Evolutionary conservation across 2,888 invertebrate species (phyloP), one percentile per base, ranked within the genome.

Genomic region (Monopis laevigella): DNA sequence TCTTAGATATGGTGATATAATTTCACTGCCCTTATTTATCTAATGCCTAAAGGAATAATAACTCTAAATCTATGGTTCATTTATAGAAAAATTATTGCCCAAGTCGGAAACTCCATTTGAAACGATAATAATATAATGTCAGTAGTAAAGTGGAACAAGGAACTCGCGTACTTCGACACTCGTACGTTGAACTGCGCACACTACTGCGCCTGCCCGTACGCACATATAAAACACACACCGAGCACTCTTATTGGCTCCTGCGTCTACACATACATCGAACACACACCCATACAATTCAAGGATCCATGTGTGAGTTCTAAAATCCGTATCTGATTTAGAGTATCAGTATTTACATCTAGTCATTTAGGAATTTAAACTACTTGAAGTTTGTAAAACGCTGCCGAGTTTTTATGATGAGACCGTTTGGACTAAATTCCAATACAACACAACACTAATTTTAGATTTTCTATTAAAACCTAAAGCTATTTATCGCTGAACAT

Each of bases 71-170:
- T 21, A 36, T 36, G 36, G 36, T 21, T 21, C 36, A 36, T 36
- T 36, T 36, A 36, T 36, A 36, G 36, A 36, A 36, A 36, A 24
- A 36, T 47, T 48, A 47, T 55, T 59, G 51, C 46, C 53, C 45
- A 51, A 51, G 56, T 71, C 65, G 68, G 70, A 72, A 70, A 69
- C 68, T 65, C 58, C 64, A 65, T 66, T 71, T 40, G 68, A 65
- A 69, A 71, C 65, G 65, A 74, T 75, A 78, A 74, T 75, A 78
- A 73, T 68, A 72, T 69, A 71, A 71, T 74, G 71, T 68, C 72
- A 74, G 71, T 75, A 60, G 62, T 70, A 73, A 78, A 78, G 78
- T 80, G 68, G 78, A 80, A 80, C 78, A 78, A 80, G 78, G 80
- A 80, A 80, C 78, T 78, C 72, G 70, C 71, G 67, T 67, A 71